Evolutionary conservation across 2,888 invertebrate genomes (phyloP).

Genomic region (Apodemia hepburni): DNA sequence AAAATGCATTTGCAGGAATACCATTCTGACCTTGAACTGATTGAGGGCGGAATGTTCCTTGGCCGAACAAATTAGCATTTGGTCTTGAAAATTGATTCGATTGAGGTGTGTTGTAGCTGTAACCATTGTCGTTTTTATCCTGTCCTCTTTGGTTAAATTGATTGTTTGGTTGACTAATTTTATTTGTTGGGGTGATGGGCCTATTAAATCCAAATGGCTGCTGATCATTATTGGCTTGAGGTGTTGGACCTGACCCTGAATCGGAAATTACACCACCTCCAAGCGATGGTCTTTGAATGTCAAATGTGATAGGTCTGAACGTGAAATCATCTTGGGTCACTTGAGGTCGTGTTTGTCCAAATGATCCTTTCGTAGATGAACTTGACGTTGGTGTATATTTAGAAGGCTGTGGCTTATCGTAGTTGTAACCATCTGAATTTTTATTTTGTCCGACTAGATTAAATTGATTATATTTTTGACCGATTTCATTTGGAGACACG

Average conservation of each 20-base stretch:
- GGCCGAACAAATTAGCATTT: constrained; percentile 19
- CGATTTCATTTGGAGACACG: not conserved
- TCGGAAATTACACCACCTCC: not conserved
- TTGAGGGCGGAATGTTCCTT: constrained; percentile 4
- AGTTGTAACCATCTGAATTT: constrained; percentile 25
- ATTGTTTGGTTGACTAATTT: not conserved
- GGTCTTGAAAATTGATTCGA: constrained; percentile 15
- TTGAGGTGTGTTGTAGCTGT: constrained; percentile 17
- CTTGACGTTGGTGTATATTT: constrained; percentile 9
- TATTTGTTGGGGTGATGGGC: not conserved
- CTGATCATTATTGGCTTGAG: not conserved
- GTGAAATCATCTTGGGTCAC: not conserved
- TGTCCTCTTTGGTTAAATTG: constrained; percentile 23
- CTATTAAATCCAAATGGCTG: not conserved
- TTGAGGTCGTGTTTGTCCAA: constrained; percentile 20
- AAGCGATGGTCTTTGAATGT: not conserved
- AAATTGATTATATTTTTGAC: not conserved
- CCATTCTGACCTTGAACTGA: not conserved
- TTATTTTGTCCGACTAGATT: constrained; percentile 14
- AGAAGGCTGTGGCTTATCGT: constrained; percentile 25
- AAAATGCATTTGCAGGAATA: not conserved
- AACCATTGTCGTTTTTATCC: constrained; percentile 19
- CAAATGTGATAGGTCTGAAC: constrained; percentile 3
- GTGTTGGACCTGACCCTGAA: not conserved
- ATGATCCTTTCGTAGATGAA: constrained; percentile 13